Percentiles rank a stretch among this genome's conserved stretches.
Evolutionary conservation across 1,140 invertebrate genomes (phyloP).

Genomic region (Megathymus violae): DNA sequence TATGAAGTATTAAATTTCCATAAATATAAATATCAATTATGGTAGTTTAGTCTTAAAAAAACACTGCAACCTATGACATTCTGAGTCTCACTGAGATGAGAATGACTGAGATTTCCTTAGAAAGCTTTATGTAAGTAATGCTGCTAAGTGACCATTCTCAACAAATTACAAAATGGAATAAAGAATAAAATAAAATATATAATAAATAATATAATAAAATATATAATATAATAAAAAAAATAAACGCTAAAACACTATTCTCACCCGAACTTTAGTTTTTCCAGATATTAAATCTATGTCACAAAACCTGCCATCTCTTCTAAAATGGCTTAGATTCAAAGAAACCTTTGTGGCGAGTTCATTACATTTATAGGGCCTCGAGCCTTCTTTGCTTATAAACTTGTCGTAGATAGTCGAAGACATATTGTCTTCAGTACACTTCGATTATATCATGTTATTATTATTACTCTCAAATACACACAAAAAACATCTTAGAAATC

Average conservation of each 20-base stretch:
- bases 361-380: constrained; percentile 70
- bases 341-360: constrained; percentile 73
- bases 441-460: not conserved
- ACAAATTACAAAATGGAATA: too few relatives aligned
- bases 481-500: constrained; percentile 9
- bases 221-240: not conserved
- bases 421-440: constrained; percentile 45
- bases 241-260: not conserved
- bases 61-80: too few relatives aligned
- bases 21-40: too few relatives aligned
- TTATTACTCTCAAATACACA: not conserved
- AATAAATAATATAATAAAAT: too few relatives aligned
- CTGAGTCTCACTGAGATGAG: too few relatives aligned
- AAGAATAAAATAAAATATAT: constrained; percentile 5
- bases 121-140: too few relatives aligned
- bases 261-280: constrained; percentile 71
- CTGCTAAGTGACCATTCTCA: too few relatives aligned
- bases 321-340: constrained; percentile 68
- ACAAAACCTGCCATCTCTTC: constrained; percentile 78
- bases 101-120: too few relatives aligned
- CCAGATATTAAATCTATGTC: constrained; percentile 79
- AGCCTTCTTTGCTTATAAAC: constrained; percentile 65
- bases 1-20: too few relatives aligned
- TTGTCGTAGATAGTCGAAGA: constrained; percentile 67
- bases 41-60: too few relatives aligned